Evolutionary conservation across 2,113 vertebrate genomes (phyloP), one percentile per base, ranked within the genome.

Genomic region (Leucosticte australis): DNA sequence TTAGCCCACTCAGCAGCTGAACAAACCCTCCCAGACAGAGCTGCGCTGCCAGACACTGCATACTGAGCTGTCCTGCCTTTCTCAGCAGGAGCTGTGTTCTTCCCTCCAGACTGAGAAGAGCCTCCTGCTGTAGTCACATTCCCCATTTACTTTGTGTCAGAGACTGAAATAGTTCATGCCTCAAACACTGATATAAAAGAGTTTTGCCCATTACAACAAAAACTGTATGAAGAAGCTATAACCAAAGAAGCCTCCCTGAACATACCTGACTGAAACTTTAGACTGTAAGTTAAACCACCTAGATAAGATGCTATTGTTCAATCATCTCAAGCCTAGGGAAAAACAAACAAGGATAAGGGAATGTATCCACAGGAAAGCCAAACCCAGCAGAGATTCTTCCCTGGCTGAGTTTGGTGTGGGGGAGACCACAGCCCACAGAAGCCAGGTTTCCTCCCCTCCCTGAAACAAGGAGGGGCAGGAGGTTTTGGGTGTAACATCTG

Each of bases 41-140:
- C 1, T 80, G 63, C 2, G 2, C 76, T 46, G 80, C 53, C 3
- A 3, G 73, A 19, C 33, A 2, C 47, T 5, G 52, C 0, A 0
- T 1, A 0, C 49, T 16, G 44, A 76, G 88, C 88, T 35, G 52
- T 8, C 42, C 59, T 14, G 70, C 3, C 1, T 19, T 63, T 31
- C 73, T 55, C 56, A 44, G 69, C 69, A 27, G 56, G 26, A 87
- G 23, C 20, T 6, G 3, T 24, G 89, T 55, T 2, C 0, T 2
- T 82, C 47, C 22, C 49, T 67, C 21, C 0, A 1, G 39, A 59
- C 21, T 15, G 35, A 35, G 57, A 50, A 57, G 17, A 78, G 39
- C 65, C 9, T 15, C 37, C 76, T 62, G 50, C 78, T 46, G 27
- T 6, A 67, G 15, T 31, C 77, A 65, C 37, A 57, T 13, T 41